These are phyloP conservation scores for Chlorops oryzae DNA, from an alignment of 1,140 invertebrate species.

Conservation along the genomic window DNA sequence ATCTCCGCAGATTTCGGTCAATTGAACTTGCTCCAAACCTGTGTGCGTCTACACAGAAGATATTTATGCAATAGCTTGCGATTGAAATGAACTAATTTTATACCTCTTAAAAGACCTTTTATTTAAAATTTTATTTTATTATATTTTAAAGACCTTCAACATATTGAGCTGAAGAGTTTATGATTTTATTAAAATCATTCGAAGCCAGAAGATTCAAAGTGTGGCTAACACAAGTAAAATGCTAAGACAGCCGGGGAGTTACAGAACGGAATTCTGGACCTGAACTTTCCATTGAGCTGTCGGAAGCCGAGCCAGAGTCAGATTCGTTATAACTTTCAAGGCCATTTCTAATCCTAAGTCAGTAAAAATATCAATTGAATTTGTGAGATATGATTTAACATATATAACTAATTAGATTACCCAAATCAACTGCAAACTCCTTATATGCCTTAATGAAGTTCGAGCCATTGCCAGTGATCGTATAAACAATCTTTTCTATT, in stretches of 20 bases:
- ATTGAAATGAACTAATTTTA: too few species aligned
- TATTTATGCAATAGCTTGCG: not conserved
- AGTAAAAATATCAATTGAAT: not conserved
- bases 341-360: not conserved
- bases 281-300: not conserved
- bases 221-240: conserved; percentile 5
- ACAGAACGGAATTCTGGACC: not conserved
- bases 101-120: too few species aligned
- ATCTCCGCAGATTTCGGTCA: conserved; percentile 21
- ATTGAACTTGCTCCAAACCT: conserved; percentile 15
- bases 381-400: too few species aligned
- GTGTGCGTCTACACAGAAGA: conserved; percentile 16
- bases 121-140: too few species aligned
- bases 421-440: conserved; percentile 7
- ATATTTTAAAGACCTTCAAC: too few species aligned
- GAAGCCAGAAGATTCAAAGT: not conserved
- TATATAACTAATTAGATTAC: too few species aligned
- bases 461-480: conserved; percentile 25
- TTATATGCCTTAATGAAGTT: conserved; percentile 25
- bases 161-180: not conserved
- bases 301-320: not conserved
- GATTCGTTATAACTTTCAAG: conserved; percentile 1
- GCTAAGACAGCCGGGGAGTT: conserved; percentile 3
- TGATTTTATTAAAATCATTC: conserved; percentile 3
- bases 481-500: conserved; percentile 16